phyloP scores from a whole-genome alignment of 2,113 vertebrate genomes.

The Urocolius indicus region DNA sequence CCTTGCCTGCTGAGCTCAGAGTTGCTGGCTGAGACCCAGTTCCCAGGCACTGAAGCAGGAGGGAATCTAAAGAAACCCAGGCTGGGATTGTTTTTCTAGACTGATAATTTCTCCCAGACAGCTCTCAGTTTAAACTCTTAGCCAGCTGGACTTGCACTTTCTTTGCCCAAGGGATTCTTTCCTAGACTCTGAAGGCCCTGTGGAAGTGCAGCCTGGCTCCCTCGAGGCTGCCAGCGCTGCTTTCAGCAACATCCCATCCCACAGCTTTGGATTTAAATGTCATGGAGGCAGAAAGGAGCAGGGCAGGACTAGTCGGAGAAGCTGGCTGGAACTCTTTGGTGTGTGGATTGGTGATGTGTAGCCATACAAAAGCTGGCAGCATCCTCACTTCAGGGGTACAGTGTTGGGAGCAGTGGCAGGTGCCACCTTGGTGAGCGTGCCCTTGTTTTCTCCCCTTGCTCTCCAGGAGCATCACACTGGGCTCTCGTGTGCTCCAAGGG shows the following conservation, averaged over 20 bases:
- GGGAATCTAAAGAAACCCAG: neutral
- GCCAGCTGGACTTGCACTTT: constrained; percentile 19
- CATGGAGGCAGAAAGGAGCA: neutral
- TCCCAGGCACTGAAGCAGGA: constrained; percentile 17
- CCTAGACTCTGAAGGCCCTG: neutral
- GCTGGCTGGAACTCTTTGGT: neutral
- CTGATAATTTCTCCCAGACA: neutral
- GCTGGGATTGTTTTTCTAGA: constrained; percentile 28
- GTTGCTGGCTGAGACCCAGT: constrained; percentile 4
- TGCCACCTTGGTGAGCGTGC: neutral
- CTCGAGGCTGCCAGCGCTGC: neutral
- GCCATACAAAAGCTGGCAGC: neutral
- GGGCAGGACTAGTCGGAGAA: neutral
- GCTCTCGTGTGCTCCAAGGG: neutral
- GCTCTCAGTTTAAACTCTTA: neutral
- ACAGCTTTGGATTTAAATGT: neutral
- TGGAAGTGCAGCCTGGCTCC: neutral
- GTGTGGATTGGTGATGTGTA: neutral
- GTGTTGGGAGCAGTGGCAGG: neutral
- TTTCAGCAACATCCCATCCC: accelerated
- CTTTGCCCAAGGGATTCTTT: neutral
- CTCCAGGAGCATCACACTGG: neutral
- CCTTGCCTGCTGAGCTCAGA: neutral
- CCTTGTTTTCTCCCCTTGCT: accelerated
- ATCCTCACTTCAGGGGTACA: neutral